phyloP scores from a whole-genome alignment of 2,797 vertebrate genomes.

The Sparus aurata region DNA sequence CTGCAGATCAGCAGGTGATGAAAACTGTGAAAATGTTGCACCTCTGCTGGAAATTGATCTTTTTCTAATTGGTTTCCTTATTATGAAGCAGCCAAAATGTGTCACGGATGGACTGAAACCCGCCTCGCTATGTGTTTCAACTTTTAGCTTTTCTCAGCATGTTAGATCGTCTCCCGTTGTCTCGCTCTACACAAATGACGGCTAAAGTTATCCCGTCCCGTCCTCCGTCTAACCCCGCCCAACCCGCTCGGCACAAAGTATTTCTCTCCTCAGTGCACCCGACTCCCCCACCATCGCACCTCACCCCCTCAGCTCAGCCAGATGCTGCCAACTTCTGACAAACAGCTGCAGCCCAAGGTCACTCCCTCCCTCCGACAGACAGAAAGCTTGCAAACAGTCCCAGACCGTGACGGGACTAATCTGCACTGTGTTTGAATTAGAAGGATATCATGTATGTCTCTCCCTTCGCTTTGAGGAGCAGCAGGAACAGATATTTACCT shows the following conservation, averaged over 20 bases:
- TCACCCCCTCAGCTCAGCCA: conserved; percentile 49
- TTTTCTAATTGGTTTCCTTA: background rate
- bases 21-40: background rate
- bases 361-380: conserved; percentile 36
- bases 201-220: background rate
- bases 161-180: background rate
- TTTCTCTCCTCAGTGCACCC: conserved; percentile 25
- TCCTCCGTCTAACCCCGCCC: conserved; percentile 22
- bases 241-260: conserved; percentile 46
- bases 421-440: conserved; percentile 18
- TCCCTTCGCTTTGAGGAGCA: conserved; percentile 30
- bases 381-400: conserved; percentile 53
- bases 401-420: conserved; percentile 22
- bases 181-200: background rate
- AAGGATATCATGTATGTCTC: conserved; percentile 15
- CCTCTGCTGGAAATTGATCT: conserved; percentile 3
- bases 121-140: background rate
- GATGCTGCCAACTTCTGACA: conserved; percentile 64
- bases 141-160: background rate
- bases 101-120: background rate
- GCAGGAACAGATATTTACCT: conserved; percentile 33
- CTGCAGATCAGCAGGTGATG: conserved; percentile 19
- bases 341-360: conserved; percentile 76
- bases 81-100: background rate
- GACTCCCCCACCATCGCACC: conserved; percentile 16